Evolutionary conservation across 2,113 vertebrate species (phyloP).

Genomic region (Elephas maximus): DNA sequence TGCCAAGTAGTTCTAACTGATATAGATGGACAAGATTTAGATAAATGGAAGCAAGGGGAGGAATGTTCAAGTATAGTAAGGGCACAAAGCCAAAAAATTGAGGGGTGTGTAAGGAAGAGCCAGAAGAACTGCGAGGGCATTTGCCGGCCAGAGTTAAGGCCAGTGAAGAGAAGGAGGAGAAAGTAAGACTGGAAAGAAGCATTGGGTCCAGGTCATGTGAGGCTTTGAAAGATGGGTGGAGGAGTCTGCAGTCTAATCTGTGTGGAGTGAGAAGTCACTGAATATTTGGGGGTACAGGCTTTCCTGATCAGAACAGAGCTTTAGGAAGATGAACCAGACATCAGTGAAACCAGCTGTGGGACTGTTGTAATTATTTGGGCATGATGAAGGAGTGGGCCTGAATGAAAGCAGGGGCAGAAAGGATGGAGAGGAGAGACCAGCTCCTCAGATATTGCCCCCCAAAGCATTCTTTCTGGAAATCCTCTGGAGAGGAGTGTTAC

Average conservation of each 20-base stretch:
- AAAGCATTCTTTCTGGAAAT: neutral
- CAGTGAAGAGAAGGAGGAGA: neutral
- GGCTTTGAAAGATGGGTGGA: neutral
- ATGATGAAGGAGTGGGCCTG: neutral
- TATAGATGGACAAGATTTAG: neutral
- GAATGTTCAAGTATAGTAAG: neutral
- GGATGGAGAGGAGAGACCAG: neutral
- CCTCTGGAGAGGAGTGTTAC: neutral
- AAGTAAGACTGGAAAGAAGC: neutral
- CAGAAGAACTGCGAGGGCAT: neutral
- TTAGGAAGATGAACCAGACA: neutral
- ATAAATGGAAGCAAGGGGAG: neutral
- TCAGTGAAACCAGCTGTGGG: neutral
- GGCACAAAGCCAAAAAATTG: neutral
- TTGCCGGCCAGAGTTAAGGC: neutral
- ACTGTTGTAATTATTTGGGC: neutral
- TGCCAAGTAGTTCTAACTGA: neutral
- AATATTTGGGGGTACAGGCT: neutral
- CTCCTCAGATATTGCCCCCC: neutral
- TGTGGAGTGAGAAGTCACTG: neutral
- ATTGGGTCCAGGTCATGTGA: neutral
- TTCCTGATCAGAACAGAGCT: neutral
- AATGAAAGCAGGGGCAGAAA: neutral
- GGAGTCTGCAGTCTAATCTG: neutral
- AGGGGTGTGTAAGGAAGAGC: neutral